Base-by-base conservation (phyloP, 2,888 invertebrate species). In the Lissocephala sabroskyi region DNA sequence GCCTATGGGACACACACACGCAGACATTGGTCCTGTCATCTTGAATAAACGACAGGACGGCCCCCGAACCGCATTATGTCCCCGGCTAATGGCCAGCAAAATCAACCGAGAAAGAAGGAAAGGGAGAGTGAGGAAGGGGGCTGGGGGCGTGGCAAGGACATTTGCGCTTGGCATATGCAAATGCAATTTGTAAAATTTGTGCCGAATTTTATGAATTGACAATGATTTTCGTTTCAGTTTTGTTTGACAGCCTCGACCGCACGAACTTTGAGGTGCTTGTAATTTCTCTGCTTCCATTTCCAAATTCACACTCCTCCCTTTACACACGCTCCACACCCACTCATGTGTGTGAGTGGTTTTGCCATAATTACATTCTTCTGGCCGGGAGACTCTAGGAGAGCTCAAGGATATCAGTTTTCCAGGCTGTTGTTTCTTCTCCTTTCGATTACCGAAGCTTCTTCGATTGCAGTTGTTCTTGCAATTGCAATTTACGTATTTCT, bases 191-290 rank as follows among this genome's bases (percentile, higher is more conserved):
- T 59, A 67, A 52, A 50, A 75, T 60, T 75, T 61, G 65, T 71
- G 68, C 63, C 53, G 54, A 71, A 46, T 67, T 75, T 71, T 71
- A 75, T 75, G 70, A 71, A 71, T 71, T 71, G 70, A 75, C 70
- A 71, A 75, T 71, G 70, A 75, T 75, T 75, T 71, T 65, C 71
- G 75, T 71, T 67, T 73, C 54, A 53, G 60, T 65, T 23, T 67
- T 68, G 68, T 65, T 68, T 68, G 61, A 68, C 73, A 68, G 65
- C 46, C 30, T 26, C 33, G 26, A 37, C 46, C 33, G 41, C 26
- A 13, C 44, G 23, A 40, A 9, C 41, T 29, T 36, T 41, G 4
- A 52, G 39, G 60, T 61, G 49, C n/a, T n/a, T n/a, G n/a, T n/a
- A n/a, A n/a, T n/a, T n/a, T n/a, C n/a, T n/a, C n/a, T n/a, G n/a